Percentiles rank a stretch among this genome's conserved stretches.
Evolutionary conservation across 2,888 invertebrate species (phyloP).

Genomic region (Chrysolina oricalcia): DNA sequence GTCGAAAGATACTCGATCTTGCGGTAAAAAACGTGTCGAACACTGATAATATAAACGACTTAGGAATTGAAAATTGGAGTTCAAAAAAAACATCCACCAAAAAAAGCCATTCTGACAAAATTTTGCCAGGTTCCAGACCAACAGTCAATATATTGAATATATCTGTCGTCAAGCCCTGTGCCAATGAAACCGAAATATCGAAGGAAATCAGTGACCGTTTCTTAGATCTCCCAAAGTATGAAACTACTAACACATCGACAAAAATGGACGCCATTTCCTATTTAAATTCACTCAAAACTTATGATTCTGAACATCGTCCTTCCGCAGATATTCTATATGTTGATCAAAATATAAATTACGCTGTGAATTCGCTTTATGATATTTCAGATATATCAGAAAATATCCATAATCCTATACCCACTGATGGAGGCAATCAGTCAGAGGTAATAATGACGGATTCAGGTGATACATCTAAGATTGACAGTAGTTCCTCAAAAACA

Average conservation of each 20-base stretch:
- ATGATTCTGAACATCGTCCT: neutral
- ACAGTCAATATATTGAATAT: no score
- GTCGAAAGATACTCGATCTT: no score
- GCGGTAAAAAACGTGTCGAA: no score
- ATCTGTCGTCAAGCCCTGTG: no score
- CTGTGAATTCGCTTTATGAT: no score
- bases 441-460: neutral
- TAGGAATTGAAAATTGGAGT: no score
- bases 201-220: neutral
- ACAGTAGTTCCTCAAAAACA: neutral
- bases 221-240: constrained; percentile 18
- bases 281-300: neutral
- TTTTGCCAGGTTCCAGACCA: no score
- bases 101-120: no score
- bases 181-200: no score
- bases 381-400: neutral
- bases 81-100: no score
- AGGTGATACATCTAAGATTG: neutral
- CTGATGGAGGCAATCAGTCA: neutral
- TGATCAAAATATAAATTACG: neutral
- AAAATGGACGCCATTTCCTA: neutral
- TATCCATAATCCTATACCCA: neutral
- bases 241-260: neutral
- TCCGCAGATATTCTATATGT: neutral
- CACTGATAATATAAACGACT: no score